phyloP scores from a whole-genome alignment of 53 echinoderm and acorn worm species.

The Patiria pectinifera region DNA sequence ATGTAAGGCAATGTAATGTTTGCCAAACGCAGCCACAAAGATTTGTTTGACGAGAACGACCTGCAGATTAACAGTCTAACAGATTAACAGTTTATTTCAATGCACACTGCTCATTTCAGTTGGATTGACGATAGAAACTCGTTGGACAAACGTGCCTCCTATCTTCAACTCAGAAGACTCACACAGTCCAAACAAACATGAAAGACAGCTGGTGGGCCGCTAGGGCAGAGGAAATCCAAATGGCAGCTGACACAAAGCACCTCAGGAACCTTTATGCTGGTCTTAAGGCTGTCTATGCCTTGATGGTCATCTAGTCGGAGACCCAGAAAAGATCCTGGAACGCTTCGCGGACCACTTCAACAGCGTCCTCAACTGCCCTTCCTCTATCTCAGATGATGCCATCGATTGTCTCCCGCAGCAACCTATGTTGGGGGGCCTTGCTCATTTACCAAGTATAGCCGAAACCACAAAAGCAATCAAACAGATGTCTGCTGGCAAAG shows the following conservation, averaged over 20 bases:
- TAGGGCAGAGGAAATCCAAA: neutral
- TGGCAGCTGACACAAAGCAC: neutral
- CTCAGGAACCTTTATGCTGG: neutral
- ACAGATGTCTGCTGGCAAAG: constrained; percentile 18
- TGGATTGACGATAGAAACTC: no score
- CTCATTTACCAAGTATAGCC: neutral
- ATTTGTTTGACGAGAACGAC: constrained; percentile 33
- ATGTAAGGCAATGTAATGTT: neutral
- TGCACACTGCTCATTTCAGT: no score
- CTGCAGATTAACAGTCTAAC: neutral
- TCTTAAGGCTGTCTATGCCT: neutral
- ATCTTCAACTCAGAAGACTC: neutral
- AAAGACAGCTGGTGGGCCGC: neutral
- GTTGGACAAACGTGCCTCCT: no score
- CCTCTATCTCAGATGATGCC: neutral
- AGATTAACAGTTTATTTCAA: neutral
- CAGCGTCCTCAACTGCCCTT: constrained; percentile 26
- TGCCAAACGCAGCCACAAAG: neutral
- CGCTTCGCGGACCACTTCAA: constrained; percentile 32
- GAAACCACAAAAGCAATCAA: constrained; percentile 10
- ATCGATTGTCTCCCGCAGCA: neutral
- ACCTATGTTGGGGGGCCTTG: neutral
- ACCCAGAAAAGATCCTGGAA: constrained; percentile 12
- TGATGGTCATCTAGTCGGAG: neutral
- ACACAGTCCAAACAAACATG: constrained; percentile 4